Evolutionary conservation across 1,140 invertebrate genomes (phyloP), one percentile per base, ranked within the genome.

Genomic region (Drosophila bifasciata): DNA sequence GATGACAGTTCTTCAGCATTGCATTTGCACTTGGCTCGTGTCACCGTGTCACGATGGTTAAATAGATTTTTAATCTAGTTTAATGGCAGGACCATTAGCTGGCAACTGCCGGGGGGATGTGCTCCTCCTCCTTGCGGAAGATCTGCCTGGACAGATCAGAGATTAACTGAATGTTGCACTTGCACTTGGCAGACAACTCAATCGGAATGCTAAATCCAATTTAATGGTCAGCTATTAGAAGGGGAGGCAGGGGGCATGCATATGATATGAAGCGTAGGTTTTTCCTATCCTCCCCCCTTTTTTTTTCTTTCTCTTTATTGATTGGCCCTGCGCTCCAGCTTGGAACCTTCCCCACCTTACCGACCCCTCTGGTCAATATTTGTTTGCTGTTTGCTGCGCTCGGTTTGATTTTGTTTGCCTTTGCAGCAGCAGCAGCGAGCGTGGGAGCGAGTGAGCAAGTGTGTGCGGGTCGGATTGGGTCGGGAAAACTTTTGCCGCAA

Each of bases 391-490:
- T 88, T 88, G 61, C 77, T 88, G 58, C 75, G 83, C 83, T 88
- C 70, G 78, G 83, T 83, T 88, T 88, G 83, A 79, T 88, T 86
- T 88, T 81, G 83, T 88, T 88, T 83, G 75, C 59, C 8, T 46
- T 56, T 45, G 69, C 21, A 41, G 15, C 41, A 15, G 15, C 21
- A n/a, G 48, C 67, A 58, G 67, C 44, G n/a, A 25, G 25, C 25
- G n/a, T n/a, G n/a, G 25, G 55, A 55, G 58, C 57, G 0, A 36
- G 32, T 4, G 11, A 36, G 32, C 32, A 11, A 36, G 11, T 36
- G 32, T 36, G 64, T 64, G 67, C 55, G 50, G 66, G 75, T 75
- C 56, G 68, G 64, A n/a, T n/a, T 7, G 25, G 25, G 25, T 7
- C 6, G 5, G 60, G 57, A 83, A 88, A 88, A 73, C 74, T 79